Evolutionary conservation across 2,797 vertebrate species (phyloP), one percentile per base, ranked within the genome.

Genomic region (Pseudochirops corinnae): DNA sequence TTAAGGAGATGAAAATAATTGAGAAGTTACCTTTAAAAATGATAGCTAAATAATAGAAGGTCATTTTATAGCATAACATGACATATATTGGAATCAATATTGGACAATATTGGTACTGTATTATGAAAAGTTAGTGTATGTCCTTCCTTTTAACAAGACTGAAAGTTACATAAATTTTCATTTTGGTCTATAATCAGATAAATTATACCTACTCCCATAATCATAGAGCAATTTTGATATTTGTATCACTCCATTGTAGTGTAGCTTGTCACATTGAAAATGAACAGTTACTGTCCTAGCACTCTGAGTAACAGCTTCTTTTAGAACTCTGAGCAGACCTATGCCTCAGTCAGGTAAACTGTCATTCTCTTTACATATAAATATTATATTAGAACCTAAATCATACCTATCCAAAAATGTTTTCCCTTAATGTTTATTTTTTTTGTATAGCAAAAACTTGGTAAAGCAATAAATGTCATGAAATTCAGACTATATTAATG

Each of bases 11-110:
- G 26, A 95, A 39, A 56, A 16, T 94, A 93, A 91, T 52, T 53
- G 52, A 60, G 55, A 96, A 94, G 94, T 95, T n/a, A 94, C 67
- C 67, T 39, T 74, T 24, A 24, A 18, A 96, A 18, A 12, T 18
- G 31, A 53, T 62, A 96, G 5, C 94, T 94, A 55, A 93, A 96
- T 96, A 95, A 91, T 95, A 46, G 93, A 93, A 96, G 93, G 58
- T 96, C 93, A 29, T 93, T 57, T 93, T 97, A 82, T 28, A 1
- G 26, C 33, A 5, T 96, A 87, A 95, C 95, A 91, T 92, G 96
- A 94, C 1, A 92, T 50, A 95, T 98, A 96, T 96, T 97, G 52
- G 39, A 31, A 90, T 50, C 90, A 53, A 12, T 28, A 33, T 52
- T 33, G 26, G 50, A 33, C 52, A 91, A 18, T 55, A 31, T 55